Conservation (phyloP, 2,888 invertebrate genomes). For the Machimus rusticus region DNA sequence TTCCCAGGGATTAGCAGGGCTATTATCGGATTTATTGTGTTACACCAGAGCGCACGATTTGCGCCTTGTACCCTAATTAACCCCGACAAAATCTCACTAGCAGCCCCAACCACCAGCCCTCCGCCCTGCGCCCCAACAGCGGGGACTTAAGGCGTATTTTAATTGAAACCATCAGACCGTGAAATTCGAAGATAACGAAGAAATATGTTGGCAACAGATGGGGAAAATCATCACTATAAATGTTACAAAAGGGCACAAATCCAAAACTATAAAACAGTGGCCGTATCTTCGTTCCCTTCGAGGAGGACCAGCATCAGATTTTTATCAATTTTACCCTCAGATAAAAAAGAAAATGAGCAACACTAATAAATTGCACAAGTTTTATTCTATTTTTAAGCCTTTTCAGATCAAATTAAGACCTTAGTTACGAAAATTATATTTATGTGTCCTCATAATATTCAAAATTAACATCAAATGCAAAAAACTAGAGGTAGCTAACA, state of each 20-base stretch:
- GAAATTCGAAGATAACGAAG: not conserved
- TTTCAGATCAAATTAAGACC: too few species aligned
- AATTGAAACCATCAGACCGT: conserved; percentile 4
- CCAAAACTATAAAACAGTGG: too few species aligned
- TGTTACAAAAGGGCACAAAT: not conserved
- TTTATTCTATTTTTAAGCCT: too few species aligned
- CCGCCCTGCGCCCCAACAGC: not conserved
- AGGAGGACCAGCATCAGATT: too few species aligned
- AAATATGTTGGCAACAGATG: not conserved
- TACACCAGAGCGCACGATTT: not conserved
- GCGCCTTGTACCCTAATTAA: not conserved
- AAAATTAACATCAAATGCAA: too few species aligned
- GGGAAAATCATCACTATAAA: not conserved
- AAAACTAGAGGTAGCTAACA: too few species aligned
- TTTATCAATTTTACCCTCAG: too few species aligned
- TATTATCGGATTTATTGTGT: not conserved
- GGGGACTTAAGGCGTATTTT: not conserved
- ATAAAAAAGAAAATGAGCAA: too few species aligned
- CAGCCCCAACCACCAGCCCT: not conserved
- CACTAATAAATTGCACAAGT: too few species aligned
- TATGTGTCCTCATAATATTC: too few species aligned
- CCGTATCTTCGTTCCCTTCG: too few species aligned
- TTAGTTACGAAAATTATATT: too few species aligned
- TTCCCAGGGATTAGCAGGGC: not conserved
- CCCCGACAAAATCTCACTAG: not conserved